Percentiles rank a stretch among this genome's conserved stretches.
phyloP scores from a whole-genome alignment of 2,113 vertebrate genomes.

The Bothrops jararaca region DNA sequence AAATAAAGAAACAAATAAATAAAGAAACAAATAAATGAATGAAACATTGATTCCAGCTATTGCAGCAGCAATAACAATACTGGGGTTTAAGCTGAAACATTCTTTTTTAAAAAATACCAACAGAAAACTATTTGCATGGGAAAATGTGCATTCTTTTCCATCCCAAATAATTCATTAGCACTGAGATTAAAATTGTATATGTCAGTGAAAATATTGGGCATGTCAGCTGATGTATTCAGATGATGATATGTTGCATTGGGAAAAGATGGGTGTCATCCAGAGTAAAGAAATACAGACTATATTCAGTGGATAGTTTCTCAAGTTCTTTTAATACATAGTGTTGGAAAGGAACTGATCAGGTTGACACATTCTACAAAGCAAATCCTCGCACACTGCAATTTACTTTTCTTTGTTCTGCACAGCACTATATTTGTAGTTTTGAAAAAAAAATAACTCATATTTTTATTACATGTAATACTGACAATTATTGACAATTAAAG shows the following conservation, averaged over 20 bases:
- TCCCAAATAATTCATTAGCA: neutral
- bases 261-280: neutral
- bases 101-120: neutral
- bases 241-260: neutral
- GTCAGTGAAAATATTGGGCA: neutral
- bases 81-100: neutral
- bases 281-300: neutral
- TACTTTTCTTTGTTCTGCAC: neutral
- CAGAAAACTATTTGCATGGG: neutral
- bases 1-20: neutral
- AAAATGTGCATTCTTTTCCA: neutral
- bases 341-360: neutral
- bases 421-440: neutral
- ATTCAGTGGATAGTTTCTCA: neutral
- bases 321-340: neutral
- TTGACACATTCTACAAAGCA: neutral
- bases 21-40: neutral
- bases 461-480: neutral
- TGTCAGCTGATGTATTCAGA: neutral
- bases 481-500: neutral
- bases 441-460: neutral
- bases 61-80: neutral
- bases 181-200: neutral
- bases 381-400: neutral
- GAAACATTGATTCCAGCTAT: neutral